A percentile compares a stretch with the other conserved stretches of the same genome.
phyloP scores from a whole-genome alignment of 1,140 invertebrate species.

The Pseudoatta argentina region DNA sequence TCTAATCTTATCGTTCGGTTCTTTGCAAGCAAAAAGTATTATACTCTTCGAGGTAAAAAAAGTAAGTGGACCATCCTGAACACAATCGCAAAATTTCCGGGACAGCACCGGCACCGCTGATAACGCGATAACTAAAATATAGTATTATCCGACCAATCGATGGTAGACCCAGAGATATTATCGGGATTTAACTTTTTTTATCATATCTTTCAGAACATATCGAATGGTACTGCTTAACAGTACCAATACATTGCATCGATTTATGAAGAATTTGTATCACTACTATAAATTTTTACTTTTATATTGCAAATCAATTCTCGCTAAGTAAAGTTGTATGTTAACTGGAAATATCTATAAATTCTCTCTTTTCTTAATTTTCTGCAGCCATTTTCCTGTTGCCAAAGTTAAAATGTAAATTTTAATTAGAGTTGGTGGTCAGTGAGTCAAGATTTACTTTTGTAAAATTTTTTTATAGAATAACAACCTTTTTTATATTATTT shows the following conservation, averaged over 20 bases:
- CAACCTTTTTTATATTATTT: neutral
- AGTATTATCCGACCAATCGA: constrained; percentile 61
- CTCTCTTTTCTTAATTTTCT: neutral
- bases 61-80: constrained; percentile 47
- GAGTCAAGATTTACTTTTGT: neutral
- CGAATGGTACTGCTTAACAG: constrained; percentile 18
- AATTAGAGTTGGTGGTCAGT: neutral
- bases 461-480: neutral
- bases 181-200: constrained; percentile 42
- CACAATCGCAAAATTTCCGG: constrained; percentile 41
- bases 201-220: constrained; percentile 35
- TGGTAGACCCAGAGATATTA: constrained; percentile 15
- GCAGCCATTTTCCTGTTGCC: neutral
- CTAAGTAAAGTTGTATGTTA: neutral
- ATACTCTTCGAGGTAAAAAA: constrained; percentile 12
- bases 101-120: constrained; percentile 28
- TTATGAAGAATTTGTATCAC: neutral
- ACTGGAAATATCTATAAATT: neutral
- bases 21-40: constrained; percentile 23
- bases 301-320: neutral
- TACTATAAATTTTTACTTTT: neutral
- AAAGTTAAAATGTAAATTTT: constrained; percentile 9
- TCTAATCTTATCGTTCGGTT: constrained; percentile 66
- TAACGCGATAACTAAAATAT: constrained; percentile 61
- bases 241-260: neutral